Evolutionary conservation across 2,888 invertebrate genomes (phyloP), one percentile per base, ranked within the genome.

Genomic region (Rhynchonema sp.): DNA sequence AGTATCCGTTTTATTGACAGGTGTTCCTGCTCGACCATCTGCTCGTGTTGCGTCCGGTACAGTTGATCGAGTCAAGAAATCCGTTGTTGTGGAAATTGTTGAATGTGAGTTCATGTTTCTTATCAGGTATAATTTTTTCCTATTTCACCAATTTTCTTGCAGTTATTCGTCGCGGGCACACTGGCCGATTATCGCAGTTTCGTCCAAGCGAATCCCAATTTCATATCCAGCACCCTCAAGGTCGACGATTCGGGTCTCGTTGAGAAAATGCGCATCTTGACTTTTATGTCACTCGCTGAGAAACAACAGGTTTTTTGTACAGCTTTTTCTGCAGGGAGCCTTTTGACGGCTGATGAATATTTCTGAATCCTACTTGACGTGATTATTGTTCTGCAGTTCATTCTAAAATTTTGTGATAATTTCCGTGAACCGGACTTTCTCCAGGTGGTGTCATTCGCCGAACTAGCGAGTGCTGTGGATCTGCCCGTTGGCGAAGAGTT

Each of bases 211-310:
- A 87, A 94, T 72, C 87, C 86, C 72, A 88, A 91, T 72, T 91
- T 90, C 77, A 85, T 92, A 22, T 84, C 78, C 62, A 64, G 68
- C 53, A 63, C 66, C 20, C 64, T 69, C 38, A 63, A 62, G 27
- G 66, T 67, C 25, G 65, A 68, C 27, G 68, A 59, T n/a, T 55
- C 61, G 6, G 61, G 65, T 25, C 60, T 70, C 46, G 59, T 67
- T 23, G 66, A 89, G 72, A 98, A 98, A 77, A 96, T 98, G 90
- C 82, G 94, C 64, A 79, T 96, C 68, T 74, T 98, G 59, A 88
- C 94, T 0, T 90, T 98, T 73, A 94, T 98, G 88, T 91, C 92
- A 73, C 81, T 98, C 78, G 92, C 94, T 2, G 96, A 98, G 75
- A 84, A 82, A 59, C 84, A 30, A 20, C 22, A 28, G 55, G 55